A percentile compares a stretch with the other conserved stretches of the same genome.
These are phyloP conservation scores for Dryoscopus gambensis DNA, from an alignment of 2,113 vertebrate species.

Conservation along the genomic window DNA sequence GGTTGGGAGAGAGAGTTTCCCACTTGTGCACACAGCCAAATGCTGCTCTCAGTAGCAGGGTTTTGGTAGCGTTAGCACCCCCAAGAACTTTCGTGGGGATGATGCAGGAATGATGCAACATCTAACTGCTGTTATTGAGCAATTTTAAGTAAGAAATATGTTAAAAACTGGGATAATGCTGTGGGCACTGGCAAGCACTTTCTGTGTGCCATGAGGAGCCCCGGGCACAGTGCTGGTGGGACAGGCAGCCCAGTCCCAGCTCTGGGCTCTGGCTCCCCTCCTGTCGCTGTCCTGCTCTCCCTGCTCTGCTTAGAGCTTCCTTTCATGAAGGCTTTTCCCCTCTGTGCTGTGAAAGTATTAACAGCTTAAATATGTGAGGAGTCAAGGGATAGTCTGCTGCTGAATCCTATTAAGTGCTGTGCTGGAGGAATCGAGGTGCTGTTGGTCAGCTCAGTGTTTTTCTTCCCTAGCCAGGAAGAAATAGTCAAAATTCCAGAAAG, in stretches of 20 bases:
- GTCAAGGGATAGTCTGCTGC: constrained; percentile 19
- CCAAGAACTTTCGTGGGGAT: fast-evolving
- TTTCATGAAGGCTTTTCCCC: neutral
- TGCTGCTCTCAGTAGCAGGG: neutral
- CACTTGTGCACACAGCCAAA: fast-evolving
- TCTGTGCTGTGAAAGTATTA: constrained; percentile 15
- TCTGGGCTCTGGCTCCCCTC: neutral
- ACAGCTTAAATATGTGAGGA: constrained; percentile 36
- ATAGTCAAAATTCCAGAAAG: constrained; percentile 71
- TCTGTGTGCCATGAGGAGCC: fast-evolving
- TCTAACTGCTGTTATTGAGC: neutral
- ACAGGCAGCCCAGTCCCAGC: neutral
- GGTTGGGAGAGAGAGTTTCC: neutral
- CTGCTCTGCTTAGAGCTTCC: neutral
- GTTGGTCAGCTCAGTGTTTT: constrained; percentile 45
- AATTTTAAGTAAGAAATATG: neutral
- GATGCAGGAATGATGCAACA: neutral
- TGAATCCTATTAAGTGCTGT: constrained; percentile 16
- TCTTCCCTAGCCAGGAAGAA: constrained; percentile 49
- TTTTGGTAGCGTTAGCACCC: fast-evolving
- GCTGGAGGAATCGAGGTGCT: neutral
- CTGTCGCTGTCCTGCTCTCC: neutral
- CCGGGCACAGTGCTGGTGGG: fast-evolving
- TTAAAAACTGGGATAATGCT: fast-evolving
- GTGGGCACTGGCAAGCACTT: neutral